phyloP scores from a whole-genome alignment of 2,797 vertebrate species.

The Mus caroli region DNA sequence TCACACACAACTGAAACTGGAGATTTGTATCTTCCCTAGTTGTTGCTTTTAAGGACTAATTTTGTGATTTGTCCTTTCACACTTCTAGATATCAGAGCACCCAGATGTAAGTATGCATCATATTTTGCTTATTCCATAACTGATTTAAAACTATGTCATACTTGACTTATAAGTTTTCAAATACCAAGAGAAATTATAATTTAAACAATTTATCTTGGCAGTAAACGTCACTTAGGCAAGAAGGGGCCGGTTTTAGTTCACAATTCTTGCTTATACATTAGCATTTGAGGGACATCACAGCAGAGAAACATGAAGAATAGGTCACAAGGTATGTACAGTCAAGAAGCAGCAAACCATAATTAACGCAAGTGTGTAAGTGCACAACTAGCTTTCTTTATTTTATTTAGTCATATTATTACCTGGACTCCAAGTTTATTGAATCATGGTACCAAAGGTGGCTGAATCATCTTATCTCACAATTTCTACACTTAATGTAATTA shows the following conservation, averaged over 20 bases:
- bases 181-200: neutral
- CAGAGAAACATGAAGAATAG: neutral
- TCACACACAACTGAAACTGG: neutral
- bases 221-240: neutral
- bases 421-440: neutral
- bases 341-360: neutral
- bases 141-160: neutral
- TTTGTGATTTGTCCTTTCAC: neutral
- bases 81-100: neutral
- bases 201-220: neutral
- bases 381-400: neutral
- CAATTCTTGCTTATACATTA: neutral
- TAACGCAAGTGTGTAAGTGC: neutral
- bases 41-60: neutral
- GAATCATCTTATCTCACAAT: neutral
- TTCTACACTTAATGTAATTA: neutral
- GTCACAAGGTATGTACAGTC: neutral
- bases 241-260: neutral
- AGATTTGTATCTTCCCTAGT: neutral
- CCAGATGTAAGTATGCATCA: neutral
- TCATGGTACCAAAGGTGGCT: neutral
- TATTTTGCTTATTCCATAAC: neutral
- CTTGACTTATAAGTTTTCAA: constrained; percentile 29
- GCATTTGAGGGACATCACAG: too few relatives aligned
- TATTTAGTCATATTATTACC: neutral